Evolutionary conservation across 2,888 invertebrate species (phyloP).

Genomic region (Andricus curvator): DNA sequence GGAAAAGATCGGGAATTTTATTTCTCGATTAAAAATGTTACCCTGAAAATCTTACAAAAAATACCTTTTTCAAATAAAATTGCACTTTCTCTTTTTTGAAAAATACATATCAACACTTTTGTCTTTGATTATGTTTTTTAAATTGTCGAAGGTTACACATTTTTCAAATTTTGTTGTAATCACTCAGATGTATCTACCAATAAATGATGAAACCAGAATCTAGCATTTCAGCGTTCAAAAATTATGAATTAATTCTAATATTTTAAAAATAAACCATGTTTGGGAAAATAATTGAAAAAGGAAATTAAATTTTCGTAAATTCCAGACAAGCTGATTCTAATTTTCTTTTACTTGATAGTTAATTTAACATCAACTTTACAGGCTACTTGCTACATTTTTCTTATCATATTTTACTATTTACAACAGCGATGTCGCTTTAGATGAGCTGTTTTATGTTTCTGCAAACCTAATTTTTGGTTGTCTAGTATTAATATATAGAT

Average conservation of each 20-base stretch:
- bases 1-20: too few relatives aligned
- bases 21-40: too few relatives aligned
- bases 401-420: conserved; percentile 32
- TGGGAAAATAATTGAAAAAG: neutral
- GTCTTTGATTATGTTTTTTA: conserved; percentile 19
- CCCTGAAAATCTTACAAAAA: too few relatives aligned
- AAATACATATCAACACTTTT: conserved; percentile 17
- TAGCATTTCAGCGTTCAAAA: neutral
- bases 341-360: neutral
- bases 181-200: neutral
- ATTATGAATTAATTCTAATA: neutral
- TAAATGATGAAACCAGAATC: neutral
- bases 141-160: neutral
- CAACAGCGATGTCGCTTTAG: conserved; percentile 33
- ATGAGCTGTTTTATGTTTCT: conserved; percentile 28
- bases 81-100: neutral
- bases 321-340: neutral
- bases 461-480: neutral
- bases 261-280: neutral
- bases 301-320: neutral
- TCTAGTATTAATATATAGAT: too few relatives aligned
- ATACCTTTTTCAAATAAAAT: too few relatives aligned
- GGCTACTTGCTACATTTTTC: conserved; percentile 18
- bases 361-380: conserved; percentile 6
- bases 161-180: neutral